Evolutionary conservation across 2,113 vertebrate genomes (phyloP).

Genomic region (Clinocottus analis): DNA sequence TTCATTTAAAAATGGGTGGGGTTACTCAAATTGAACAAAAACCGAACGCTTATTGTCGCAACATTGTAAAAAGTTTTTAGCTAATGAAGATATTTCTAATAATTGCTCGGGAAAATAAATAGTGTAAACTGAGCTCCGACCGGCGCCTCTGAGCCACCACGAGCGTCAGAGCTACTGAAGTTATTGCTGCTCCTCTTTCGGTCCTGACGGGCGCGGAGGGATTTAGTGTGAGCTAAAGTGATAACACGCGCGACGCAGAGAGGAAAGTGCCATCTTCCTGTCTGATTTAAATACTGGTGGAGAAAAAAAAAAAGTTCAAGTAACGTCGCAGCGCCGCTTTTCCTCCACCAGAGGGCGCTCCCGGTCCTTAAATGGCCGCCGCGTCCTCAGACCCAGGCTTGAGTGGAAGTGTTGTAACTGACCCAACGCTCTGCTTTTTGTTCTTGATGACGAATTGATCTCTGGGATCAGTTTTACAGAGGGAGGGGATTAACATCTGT

Average conservation of each 20-base stretch:
- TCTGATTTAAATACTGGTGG: constrained; percentile 72
- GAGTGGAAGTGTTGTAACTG: constrained; percentile 16
- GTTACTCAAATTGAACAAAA: no score
- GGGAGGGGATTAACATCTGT: constrained; percentile 10
- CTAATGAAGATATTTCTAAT: neutral
- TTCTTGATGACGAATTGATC: neutral
- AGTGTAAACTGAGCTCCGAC: constrained; percentile 72
- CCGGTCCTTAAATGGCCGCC: constrained; percentile 44
- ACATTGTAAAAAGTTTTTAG: neutral
- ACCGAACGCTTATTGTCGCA: no score
- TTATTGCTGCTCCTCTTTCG: constrained; percentile 72
- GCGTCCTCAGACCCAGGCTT: constrained; percentile 1
- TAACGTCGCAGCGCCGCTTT: constrained; percentile 67
- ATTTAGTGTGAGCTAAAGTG: constrained; percentile 35
- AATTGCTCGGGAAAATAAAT: constrained; percentile 56
- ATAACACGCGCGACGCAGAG: constrained; percentile 16
- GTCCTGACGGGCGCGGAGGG: constrained; percentile 34
- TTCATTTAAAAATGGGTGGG: no score
- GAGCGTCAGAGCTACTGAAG: constrained; percentile 5
- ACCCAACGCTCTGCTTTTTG: neutral
- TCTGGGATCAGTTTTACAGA: constrained; percentile 17
- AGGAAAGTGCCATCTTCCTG: constrained; percentile 72
- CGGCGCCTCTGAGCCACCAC: constrained; percentile 9
- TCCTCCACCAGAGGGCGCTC: constrained; percentile 77
- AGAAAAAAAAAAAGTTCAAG: constrained; percentile 77